phyloP scores from a whole-genome alignment of 2,113 vertebrate genomes.

The Ploceus nigricollis region DNA sequence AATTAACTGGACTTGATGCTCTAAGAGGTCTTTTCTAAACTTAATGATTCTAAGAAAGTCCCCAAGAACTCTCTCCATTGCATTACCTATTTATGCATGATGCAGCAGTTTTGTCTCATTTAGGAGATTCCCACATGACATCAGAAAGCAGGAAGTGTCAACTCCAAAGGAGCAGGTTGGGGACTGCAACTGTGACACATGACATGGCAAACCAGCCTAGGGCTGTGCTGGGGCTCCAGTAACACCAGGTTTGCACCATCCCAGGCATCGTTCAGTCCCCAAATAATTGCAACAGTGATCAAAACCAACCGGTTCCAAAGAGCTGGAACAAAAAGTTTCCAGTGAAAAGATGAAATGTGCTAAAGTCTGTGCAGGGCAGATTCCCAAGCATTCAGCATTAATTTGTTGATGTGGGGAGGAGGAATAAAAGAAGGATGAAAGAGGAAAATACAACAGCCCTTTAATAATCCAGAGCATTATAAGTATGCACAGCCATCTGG shows the following conservation, averaged over 20 bases:
- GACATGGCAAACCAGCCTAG: background rate
- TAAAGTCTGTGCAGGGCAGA: background rate
- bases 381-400: slow-evolving; percentile 8
- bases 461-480: slow-evolving; percentile 62
- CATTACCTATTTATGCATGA: background rate
- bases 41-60: background rate
- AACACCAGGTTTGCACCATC: background rate
- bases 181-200: background rate
- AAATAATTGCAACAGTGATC: background rate
- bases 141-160: background rate
- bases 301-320: background rate
- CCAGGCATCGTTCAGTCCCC: fast-evolving
- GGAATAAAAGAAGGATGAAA: slow-evolving; percentile 50
- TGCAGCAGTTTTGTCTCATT: background rate
- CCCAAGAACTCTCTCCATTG: background rate
- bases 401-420: slow-evolving; percentile 26
- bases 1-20: background rate
- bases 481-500: slow-evolving; percentile 57
- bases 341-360: background rate
- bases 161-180: fast-evolving
- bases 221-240: background rate
- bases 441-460: slow-evolving; percentile 39
- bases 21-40: background rate
- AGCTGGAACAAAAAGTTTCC: background rate
- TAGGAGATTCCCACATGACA: background rate